Evolutionary conservation across 2,113 vertebrate species (phyloP), one percentile per base, ranked within the genome.

Genomic region (Hiodon tergisus): DNA sequence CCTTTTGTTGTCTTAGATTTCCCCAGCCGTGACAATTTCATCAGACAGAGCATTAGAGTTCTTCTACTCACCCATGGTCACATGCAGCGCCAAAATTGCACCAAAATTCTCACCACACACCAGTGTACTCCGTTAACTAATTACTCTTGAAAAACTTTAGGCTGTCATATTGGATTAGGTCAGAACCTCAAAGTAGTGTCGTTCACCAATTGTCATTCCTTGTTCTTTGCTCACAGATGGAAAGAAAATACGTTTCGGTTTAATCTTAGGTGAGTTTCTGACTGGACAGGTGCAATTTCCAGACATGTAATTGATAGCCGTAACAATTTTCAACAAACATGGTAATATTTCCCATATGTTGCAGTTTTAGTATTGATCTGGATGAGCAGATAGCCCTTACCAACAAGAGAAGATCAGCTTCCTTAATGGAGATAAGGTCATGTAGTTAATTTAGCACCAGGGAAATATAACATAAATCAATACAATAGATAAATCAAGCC

Each of bases 371-470:
- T 65, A 70, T 69, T 76, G 79, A 81, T 85, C 76, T 81, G 74
- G 76, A 53, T 48, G 54, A 76, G 74, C 76, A 78, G 79, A 77
- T 68, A 66, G 10, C 70, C 78, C 54, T 81, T 67, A 76, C 57
- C 77, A 76, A 82, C 71, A 80, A 76, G 75, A 80, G 78, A 71
- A 77, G 69, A 71, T 86, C 75, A 77, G 72, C 68, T 76, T 31
- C 59, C 52, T 71, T 82, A 81, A 88, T 79, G 77, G 74, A 72
- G 76, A 70, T 57, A 67, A 66, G 75, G 72, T 83, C 73, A 59
- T 68, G 69, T 69, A 79, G 80, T 88, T 82, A 83, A 83, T 81
- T 78, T 69, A 77, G 74, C 68, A 78, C 31, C 77, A 76, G 53
- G 65, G 71, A 16, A 57, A 72, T 50, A 14, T 53, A 10, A 50